Evolutionary conservation across 2,888 invertebrate species (phyloP).

Genomic region (Clistopyga incitator): DNA sequence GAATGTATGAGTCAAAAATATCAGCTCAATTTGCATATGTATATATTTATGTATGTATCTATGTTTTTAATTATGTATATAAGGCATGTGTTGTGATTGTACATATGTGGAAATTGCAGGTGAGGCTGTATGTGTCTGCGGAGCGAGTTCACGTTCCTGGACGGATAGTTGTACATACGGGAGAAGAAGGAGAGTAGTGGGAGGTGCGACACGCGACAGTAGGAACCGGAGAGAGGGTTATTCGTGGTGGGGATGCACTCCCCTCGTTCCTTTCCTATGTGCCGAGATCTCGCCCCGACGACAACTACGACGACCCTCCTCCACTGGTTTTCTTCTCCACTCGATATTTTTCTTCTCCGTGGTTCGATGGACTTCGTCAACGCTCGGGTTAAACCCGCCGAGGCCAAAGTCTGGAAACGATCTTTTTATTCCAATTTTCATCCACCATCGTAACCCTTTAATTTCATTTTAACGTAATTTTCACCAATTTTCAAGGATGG

Average conservation of each 20-base stretch:
- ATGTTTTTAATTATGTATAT: not conserved
- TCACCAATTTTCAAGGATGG: too few relatives aligned
- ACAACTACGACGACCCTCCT: constrained; percentile 41
- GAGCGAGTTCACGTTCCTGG: constrained; percentile 58
- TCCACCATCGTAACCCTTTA: not conserved
- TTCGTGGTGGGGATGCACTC: constrained; percentile 63
- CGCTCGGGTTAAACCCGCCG: constrained; percentile 43
- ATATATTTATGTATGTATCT: constrained; percentile 1
- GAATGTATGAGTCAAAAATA: too few relatives aligned
- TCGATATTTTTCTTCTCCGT: constrained; percentile 22
- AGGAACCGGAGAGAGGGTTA: constrained; percentile 73
- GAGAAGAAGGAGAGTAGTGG: constrained; percentile 78
- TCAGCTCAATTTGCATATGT: too few relatives aligned
- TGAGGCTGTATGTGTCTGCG: constrained; percentile 46
- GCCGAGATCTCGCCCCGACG: constrained; percentile 48
- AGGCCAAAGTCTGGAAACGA: constrained; percentile 31
- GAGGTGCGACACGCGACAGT: constrained; percentile 83
- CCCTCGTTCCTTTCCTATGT: constrained; percentile 65
- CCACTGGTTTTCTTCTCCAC: constrained; percentile 51
- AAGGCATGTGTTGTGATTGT: constrained; percentile 6
- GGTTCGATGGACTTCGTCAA: constrained; percentile 28
- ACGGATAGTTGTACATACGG: constrained; percentile 67
- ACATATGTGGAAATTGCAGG: constrained; percentile 30
- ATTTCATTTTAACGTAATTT: too few relatives aligned
- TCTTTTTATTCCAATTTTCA: constrained; percentile 39